Evolutionary conservation across 2,113 vertebrate species (phyloP).

Genomic region (Caretta caretta): DNA sequence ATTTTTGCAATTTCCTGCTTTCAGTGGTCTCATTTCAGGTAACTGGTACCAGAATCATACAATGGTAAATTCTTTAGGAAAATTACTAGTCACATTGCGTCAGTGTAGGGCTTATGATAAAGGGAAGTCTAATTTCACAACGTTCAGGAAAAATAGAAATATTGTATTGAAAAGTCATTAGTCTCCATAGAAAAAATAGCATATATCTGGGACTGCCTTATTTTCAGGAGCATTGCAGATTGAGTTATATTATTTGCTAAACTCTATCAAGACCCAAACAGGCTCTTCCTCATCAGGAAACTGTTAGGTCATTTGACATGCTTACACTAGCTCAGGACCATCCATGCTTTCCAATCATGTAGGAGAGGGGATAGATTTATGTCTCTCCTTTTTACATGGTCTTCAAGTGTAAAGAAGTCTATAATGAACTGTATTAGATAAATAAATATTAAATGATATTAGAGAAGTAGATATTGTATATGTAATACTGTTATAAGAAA

Average conservation of each 20-base stretch:
- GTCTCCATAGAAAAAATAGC: background rate
- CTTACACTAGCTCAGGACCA: background rate
- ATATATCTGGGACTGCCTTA: background rate
- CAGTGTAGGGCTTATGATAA: background rate
- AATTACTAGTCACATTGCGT: background rate
- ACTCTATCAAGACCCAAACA: background rate
- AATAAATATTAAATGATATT: background rate
- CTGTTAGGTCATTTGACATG: background rate
- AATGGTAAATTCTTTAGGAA: background rate
- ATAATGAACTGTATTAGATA: background rate
- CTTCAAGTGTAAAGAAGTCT: background rate
- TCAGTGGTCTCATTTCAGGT: background rate
- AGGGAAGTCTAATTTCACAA: background rate
- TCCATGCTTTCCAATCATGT: background rate
- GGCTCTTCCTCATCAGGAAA: background rate
- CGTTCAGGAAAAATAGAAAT: background rate
- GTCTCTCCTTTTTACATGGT: background rate
- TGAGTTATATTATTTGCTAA: background rate
- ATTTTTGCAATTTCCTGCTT: background rate
- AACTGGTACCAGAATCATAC: background rate
- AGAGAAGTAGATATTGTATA: background rate
- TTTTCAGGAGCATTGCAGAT: background rate
- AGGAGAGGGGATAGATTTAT: background rate
- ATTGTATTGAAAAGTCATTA: background rate
- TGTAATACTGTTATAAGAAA: background rate